Evolutionary conservation across 2,113 vertebrate genomes (phyloP).

Genomic region (Ariopsis seemanni): DNA sequence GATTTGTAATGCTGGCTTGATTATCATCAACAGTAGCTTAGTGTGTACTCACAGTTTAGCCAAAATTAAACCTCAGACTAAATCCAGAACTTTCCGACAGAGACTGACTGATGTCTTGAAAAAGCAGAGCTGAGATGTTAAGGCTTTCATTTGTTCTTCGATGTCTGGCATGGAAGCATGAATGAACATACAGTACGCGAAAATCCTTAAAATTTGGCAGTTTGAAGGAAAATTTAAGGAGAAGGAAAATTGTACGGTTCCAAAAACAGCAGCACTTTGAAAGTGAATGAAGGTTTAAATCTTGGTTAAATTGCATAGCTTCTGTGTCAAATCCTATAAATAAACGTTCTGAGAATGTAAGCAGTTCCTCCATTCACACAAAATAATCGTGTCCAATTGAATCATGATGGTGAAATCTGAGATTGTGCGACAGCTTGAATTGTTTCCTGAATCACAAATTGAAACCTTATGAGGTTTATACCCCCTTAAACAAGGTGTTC

Average conservation of each 20-base stretch:
- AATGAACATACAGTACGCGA: background rate
- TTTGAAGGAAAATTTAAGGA: too few relatives aligned
- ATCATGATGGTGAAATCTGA: background rate
- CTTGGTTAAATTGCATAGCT: background rate
- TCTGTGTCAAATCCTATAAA: background rate
- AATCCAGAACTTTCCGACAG: background rate
- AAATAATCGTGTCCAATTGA: background rate
- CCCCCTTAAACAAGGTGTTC: background rate
- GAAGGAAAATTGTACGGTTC: background rate
- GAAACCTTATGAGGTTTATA: background rate
- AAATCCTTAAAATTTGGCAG: background rate
- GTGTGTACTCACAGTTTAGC: background rate
- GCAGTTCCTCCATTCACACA: background rate
- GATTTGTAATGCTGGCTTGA: background rate
- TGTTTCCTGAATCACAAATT: background rate
- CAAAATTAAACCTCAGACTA: background rate
- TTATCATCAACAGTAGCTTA: background rate
- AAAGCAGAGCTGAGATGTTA: background rate
- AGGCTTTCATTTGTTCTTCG: background rate
- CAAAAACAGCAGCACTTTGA: background rate
- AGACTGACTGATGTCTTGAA: constrained; percentile 1
- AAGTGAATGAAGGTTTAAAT: background rate
- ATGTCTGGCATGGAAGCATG: background rate
- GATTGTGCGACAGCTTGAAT: background rate
- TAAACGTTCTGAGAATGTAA: background rate